Conservation (phyloP, 2,888 invertebrate genomes). For the Junonia oenone region DNA sequence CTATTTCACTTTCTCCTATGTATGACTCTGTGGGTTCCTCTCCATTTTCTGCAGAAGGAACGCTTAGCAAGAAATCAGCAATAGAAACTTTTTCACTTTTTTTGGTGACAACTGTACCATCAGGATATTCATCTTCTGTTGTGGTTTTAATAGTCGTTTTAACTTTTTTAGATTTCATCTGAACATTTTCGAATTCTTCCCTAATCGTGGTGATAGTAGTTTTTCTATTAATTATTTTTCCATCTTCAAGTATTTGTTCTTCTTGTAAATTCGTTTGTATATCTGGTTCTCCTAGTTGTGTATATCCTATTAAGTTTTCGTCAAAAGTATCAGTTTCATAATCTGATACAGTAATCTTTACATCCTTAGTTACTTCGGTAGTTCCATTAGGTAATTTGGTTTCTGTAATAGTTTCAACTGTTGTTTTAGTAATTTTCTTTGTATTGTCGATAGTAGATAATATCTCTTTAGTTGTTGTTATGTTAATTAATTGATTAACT, state of each 20-base stretch:
- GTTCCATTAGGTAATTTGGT: conserved; percentile 55
- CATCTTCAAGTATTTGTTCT: conserved; percentile 50
- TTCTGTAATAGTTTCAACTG: conserved; percentile 58
- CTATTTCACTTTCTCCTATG: conserved; percentile 53
- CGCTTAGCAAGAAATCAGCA: conserved; percentile 51
- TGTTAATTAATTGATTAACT: conserved; percentile 56
- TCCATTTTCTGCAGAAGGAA: conserved; percentile 35
- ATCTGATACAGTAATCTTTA: conserved; percentile 62
- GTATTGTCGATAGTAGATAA: conserved; percentile 43
- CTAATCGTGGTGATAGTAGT: conserved; percentile 53
- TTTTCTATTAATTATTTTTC: conserved; percentile 50
- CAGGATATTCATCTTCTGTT: conserved; percentile 62
- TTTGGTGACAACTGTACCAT: conserved; percentile 62
- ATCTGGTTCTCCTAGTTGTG: conserved; percentile 46
- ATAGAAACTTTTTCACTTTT: conserved; percentile 67
- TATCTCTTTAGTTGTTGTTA: conserved; percentile 62
- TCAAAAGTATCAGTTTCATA: conserved; percentile 49
- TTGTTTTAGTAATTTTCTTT: conserved; percentile 59
- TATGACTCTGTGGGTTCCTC: conserved; percentile 43
- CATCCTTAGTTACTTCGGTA: conserved; percentile 62
- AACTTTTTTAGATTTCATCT: conserved; percentile 49
- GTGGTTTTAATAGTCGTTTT: conserved; percentile 49
- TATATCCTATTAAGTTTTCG: conserved; percentile 53
- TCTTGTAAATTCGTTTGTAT: conserved; percentile 44
- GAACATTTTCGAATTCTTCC: conserved; percentile 55